Percentiles rank a stretch among this genome's conserved stretches.
These are phyloP conservation scores for Chelon auratus DNA, from an alignment of 2,797 vertebrate genomes.

Conservation along the genomic window DNA sequence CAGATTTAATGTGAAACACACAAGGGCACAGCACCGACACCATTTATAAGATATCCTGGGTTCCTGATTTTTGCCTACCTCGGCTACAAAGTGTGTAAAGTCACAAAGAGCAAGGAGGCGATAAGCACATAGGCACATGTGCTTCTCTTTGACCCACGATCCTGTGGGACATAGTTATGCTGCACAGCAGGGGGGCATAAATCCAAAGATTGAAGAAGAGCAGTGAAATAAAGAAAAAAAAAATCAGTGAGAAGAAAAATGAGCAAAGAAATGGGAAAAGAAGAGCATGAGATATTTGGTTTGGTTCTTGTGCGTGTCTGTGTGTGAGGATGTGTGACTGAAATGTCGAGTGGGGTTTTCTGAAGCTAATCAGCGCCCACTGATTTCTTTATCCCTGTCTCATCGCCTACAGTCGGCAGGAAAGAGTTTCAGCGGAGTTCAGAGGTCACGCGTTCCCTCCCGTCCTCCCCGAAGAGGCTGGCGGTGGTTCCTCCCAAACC, in stretches of 20 bases:
- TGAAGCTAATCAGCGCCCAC: not conserved
- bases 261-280: conserved; percentile 32
- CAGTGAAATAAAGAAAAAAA: conserved; percentile 38
- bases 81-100: conserved; percentile 47
- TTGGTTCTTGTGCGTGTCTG: conserved; percentile 20
- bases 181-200: conserved; percentile 45
- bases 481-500: conserved; percentile 89
- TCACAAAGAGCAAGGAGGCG: conserved; percentile 27
- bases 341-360: not conserved
- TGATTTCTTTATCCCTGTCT: conserved; percentile 33
- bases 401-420: conserved; percentile 85
- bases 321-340: conserved; percentile 16
- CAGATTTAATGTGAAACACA: conserved; percentile 18
- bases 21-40: conserved; percentile 17
- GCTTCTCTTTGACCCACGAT: conserved; percentile 56
- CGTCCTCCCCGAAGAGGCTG: conserved; percentile 93
- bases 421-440: conserved; percentile 93
- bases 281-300: conserved; percentile 1
- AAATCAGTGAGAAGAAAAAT: conserved; percentile 37
- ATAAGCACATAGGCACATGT: conserved; percentile 32
- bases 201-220: conserved; percentile 58
- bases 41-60: conserved; percentile 4
- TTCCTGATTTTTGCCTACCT: conserved; percentile 31
- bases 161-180: conserved; percentile 53
- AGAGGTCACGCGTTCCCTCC: conserved; percentile 86